Conservation (phyloP, 2,113 vertebrate species). For the Haplotaxodon microlepis region DNA sequence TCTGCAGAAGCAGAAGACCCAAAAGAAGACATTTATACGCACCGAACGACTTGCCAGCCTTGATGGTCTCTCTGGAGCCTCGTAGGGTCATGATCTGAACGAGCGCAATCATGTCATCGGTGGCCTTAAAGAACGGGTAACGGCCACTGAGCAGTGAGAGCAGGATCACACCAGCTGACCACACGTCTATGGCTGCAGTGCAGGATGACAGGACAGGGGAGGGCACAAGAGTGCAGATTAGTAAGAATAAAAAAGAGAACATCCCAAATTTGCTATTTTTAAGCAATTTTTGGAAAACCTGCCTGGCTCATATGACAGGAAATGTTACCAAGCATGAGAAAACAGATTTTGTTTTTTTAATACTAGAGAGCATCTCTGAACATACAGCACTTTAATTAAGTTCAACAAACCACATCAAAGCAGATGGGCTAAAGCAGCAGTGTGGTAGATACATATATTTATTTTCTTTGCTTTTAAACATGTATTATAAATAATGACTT, state of each 20-base stretch:
- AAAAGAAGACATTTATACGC: conserved; percentile 13
- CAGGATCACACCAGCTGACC: conserved; percentile 94
- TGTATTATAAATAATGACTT: not conserved
- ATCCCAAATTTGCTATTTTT: not conserved
- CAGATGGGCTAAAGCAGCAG: not conserved
- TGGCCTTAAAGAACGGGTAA: conserved; percentile 97
- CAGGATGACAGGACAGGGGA: not conserved
- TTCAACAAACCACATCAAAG: not conserved
- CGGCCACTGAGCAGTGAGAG: conserved; percentile 92
- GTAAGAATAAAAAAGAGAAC: not conserved
- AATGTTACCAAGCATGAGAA: not conserved
- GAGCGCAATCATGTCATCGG: conserved; percentile 91
- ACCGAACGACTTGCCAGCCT: conserved; percentile 90
- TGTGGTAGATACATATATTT: not conserved
- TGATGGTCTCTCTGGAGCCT: conserved; percentile 88
- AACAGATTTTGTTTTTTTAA: not conserved
- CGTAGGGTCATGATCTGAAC: conserved; percentile 95
- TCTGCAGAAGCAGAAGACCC: not conserved
- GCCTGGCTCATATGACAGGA: not conserved
- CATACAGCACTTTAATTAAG: not conserved
- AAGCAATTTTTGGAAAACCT: not conserved
- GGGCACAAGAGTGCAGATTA: not conserved
- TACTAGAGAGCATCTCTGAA: not conserved
- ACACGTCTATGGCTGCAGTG: conserved; percentile 90
- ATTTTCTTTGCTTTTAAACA: not conserved